Evolutionary conservation across 2,113 vertebrate species (phyloP), one percentile per base, ranked within the genome.

Genomic region (Lycocorax pyrrhopterus): DNA sequence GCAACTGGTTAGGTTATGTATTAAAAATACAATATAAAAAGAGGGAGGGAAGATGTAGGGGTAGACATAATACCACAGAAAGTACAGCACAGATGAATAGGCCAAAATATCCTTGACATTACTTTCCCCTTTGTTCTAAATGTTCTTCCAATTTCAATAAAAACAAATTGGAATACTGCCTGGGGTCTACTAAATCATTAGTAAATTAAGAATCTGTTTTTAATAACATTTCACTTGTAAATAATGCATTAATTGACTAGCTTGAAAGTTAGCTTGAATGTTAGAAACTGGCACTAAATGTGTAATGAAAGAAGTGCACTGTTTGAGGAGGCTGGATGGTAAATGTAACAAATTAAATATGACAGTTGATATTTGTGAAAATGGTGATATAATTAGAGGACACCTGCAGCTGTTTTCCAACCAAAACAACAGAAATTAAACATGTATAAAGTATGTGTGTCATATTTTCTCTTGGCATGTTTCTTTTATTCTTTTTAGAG

Each of bases 151-250:
- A 98, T 99, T 99, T 97, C 97, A 98, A 97, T 98, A 97, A 98
- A 98, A 98, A 97, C 97, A 98, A 98, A 98, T 98, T 99, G 98
- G 98, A 99, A 98, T 97, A 98, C 98, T 98, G 98, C 99, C 99
- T 98, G 97, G 96, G 97, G 98, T 98, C 98, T 98, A 97, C 97
- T 98, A 98, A 99, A 99, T 99, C 99, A 99, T 99, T 99, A 99
- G 98, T 98, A 99, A 99, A 99, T 98, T 98, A 99, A 99, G 98
- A 98, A 98, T 98, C 98, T 99, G 98, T 98, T 99, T 99, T 99
- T 99, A 99, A 99, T 99, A 99, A 98, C 98, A 98, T 98, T 98
- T 97, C 98, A 98, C 99, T 99, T 99, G 98, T 99, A 99, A 99
- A 99, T 99, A 99, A 99, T 99, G 98, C 98, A 99, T 99, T 99